Evolutionary conservation across 2,888 invertebrate genomes (phyloP).

Genomic region (Napeogenes sylphis): DNA sequence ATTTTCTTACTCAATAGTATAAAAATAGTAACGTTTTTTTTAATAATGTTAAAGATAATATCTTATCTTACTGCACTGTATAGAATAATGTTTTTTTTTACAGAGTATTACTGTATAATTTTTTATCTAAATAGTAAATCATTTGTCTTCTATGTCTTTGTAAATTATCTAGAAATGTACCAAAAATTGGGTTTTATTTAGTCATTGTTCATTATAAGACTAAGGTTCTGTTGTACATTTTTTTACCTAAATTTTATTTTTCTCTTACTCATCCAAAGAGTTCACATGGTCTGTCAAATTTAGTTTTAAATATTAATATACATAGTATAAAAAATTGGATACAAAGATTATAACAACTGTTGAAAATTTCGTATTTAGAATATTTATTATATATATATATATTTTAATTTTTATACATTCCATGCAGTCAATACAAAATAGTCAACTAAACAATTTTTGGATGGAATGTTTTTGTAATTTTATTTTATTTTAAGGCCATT

Average conservation of each 20-base stretch:
- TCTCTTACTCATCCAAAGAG: no score
- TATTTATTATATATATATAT: slow-evolving; percentile 1
- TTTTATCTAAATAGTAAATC: background rate
- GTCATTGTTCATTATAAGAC: background rate
- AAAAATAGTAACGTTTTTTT: no score
- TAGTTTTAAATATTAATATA: no score
- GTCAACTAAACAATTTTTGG: slow-evolving; percentile 17
- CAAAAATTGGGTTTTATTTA: slow-evolving; percentile 4
- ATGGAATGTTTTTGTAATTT: slow-evolving; percentile 12
- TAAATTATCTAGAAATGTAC: slow-evolving; percentile 1
- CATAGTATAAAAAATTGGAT: no score
- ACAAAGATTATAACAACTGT: no score
- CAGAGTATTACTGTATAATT: background rate
- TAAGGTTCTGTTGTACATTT: background rate
- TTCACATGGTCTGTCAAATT: no score
- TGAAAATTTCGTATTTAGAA: background rate
- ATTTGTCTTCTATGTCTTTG: slow-evolving; percentile 5
- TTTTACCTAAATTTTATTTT: background rate
- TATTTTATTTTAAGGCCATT: background rate
- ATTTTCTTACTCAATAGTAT: background rate
- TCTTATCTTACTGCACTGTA: background rate
- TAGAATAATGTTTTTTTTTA: background rate
- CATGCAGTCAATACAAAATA: slow-evolving; percentile 13
- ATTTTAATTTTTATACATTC: slow-evolving; percentile 18
- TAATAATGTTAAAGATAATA: background rate